Percentiles rank a stretch among this genome's conserved stretches.
Conservation (phyloP, 2,888 invertebrate genomes). For the Choristoneura rosaceana region DNA sequence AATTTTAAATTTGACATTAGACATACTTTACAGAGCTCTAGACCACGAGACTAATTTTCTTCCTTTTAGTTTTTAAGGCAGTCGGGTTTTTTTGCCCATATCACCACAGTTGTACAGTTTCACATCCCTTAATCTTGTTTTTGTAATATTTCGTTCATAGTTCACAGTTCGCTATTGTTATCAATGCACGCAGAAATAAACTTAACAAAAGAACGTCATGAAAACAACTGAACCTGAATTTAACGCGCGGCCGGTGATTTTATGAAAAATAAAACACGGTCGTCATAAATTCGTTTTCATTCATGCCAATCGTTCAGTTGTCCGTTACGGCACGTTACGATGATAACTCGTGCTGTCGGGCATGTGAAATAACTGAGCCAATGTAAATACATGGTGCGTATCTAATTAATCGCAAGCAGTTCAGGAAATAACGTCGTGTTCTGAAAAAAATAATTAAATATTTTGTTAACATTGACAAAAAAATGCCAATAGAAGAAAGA, state of each 20-base stretch:
- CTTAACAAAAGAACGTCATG: not conserved
- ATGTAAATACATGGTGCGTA: conserved; percentile 6
- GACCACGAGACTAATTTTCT: too few species aligned
- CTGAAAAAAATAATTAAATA: too few species aligned
- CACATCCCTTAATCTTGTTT: too few species aligned
- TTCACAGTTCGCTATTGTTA: too few species aligned
- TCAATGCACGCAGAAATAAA: not conserved
- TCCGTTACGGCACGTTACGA: not conserved
- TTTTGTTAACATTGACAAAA: too few species aligned
- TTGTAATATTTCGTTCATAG: too few species aligned
- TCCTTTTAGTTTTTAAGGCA: too few species aligned
- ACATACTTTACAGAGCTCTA: too few species aligned
- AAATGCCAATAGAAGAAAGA: too few species aligned
- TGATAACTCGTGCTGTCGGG: not conserved
- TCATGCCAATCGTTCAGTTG: not conserved
- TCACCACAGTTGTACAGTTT: too few species aligned
- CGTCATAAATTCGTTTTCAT: conserved; percentile 1
- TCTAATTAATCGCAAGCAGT: not conserved
- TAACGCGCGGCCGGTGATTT: not conserved
- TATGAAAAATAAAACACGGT: not conserved
- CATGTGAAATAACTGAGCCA: not conserved
- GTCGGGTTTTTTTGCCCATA: too few species aligned
- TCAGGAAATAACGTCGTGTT: not conserved
- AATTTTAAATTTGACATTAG: too few species aligned
- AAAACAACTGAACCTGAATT: conserved; percentile 5